Base-by-base conservation (phyloP, 1,140 invertebrate species). In the Diabrotica undecimpunctata region DNA sequence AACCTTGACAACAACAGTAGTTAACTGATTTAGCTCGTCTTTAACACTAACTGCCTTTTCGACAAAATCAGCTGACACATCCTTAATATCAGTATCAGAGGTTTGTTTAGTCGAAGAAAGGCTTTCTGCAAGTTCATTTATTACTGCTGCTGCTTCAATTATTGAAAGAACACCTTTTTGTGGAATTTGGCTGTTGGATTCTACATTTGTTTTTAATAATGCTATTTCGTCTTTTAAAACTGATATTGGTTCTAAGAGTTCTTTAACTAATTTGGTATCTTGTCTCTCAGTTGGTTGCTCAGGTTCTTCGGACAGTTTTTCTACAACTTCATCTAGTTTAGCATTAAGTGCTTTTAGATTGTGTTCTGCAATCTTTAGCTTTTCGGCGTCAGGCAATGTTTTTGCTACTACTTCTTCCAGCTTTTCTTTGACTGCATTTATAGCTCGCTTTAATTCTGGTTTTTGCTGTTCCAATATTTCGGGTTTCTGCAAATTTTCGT, bases 1-100 rank as follows among this genome's bases (percentile, higher is more conserved):
- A 14, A 66, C 39, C 51, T 64, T 37, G 10, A 70, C 62, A 14
- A 70, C n/a, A 39, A 67, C 41, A 7, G 52, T 41, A 38, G 64
- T 56, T 13, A 70, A 50, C 58, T 62, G 51, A 6, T 46, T n/a
- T 6, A 46, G 41, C 8, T 46, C 8, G 4, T 46, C n/a, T n/a
- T 46, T 46, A 6, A 46, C 8, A 10, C n/a, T n/a, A 6, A 6
- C 41, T 8, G 41, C 3, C n/a, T 46, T 46, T 3, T 46, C 41
- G 3, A 46, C 2, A n/a, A 46, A 5, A 10, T 46, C 41, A 8
- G 8, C 41, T 46, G 41, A 46, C 2, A 46, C n/a, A 46, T 46
- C 41, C 8, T 5, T n/a, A n/a, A 46, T 5, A 46, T 8, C n/a
- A 46, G 41, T 4, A n/a, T 46, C 41, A 10, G 41, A 3, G 2